phyloP scores from a whole-genome alignment of 1,140 invertebrate species.

The Hyposmocoma kahamanoa region DNA sequence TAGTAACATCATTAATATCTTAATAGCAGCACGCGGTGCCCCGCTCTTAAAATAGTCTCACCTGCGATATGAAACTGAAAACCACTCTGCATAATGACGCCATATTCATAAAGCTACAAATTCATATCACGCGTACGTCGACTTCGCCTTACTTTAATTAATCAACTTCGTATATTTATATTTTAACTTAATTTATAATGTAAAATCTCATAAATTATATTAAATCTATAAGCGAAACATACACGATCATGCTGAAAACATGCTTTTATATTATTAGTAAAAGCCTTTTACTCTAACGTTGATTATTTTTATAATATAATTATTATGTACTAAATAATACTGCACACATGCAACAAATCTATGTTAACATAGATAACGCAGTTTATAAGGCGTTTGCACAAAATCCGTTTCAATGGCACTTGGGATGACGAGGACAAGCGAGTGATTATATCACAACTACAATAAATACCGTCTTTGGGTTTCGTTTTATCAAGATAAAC shows the following conservation, averaged over 20 bases:
- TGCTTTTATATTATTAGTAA: slow-evolving; percentile 22
- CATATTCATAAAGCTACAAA: slow-evolving; percentile 14
- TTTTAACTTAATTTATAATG: slow-evolving; percentile 1
- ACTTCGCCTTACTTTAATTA: not conserved
- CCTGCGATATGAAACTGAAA: slow-evolving; percentile 9
- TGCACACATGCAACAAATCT: slow-evolving; percentile 37
- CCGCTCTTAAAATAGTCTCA: slow-evolving; percentile 15
- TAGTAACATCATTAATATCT: slow-evolving; percentile 8
- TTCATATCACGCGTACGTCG: slow-evolving; percentile 13
- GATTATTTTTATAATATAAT: too few relatives aligned
- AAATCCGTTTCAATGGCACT: slow-evolving; percentile 12
- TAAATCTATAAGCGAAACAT: slow-evolving; percentile 18
- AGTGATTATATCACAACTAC: not conserved
- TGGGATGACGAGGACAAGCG: not conserved
- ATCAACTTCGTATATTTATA: too few relatives aligned
- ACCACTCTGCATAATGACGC: slow-evolving; percentile 10
- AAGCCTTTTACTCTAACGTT: too few relatives aligned
- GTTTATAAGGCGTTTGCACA: slow-evolving; percentile 10
- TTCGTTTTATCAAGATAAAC: not conserved
- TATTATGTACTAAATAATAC: slow-evolving; percentile 45
- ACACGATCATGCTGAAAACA: slow-evolving; percentile 23
- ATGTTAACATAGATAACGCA: slow-evolving; percentile 58
- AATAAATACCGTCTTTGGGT: not conserved
- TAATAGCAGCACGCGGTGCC: slow-evolving; percentile 1
- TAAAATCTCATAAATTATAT: slow-evolving; percentile 22